Percentiles rank a stretch among this genome's conserved stretches.
Conservation (phyloP, 2,888 invertebrate genomes). For the Spodoptera picta region DNA sequence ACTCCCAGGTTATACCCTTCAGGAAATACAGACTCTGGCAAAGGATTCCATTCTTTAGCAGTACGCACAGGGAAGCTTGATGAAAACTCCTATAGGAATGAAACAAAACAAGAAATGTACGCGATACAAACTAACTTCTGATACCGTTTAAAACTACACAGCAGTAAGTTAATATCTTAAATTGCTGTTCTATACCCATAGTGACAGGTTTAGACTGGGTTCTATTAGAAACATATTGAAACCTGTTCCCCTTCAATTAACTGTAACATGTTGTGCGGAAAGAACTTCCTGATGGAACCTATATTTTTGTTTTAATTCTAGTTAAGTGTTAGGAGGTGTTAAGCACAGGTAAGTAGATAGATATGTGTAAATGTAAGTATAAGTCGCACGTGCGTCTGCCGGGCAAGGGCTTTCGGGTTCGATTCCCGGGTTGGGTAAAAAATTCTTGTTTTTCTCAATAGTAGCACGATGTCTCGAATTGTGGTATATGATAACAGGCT, state of each 20-base stretch:
- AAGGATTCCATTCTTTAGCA: too few relatives aligned
- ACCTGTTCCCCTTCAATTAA: slow-evolving; percentile 49
- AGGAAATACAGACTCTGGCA: too few relatives aligned
- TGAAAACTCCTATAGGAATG: too few relatives aligned
- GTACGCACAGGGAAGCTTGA: too few relatives aligned
- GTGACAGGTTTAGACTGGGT: slow-evolving; percentile 37
- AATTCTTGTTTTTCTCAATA: too few relatives aligned
- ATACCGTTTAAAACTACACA: slow-evolving; percentile 12
- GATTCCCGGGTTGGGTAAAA: too few relatives aligned
- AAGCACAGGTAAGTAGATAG: not conserved
- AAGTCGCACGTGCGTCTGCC: too few relatives aligned
- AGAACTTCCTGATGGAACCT: slow-evolving; percentile 47
- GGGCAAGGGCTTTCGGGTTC: too few relatives aligned
- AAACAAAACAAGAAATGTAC: not conserved
- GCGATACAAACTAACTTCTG: slow-evolving; percentile 1
- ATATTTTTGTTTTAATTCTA: slow-evolving; percentile 41
- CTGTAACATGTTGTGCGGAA: slow-evolving; percentile 32
- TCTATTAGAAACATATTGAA: slow-evolving; percentile 38
- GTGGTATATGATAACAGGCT: too few relatives aligned
- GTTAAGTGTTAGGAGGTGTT: slow-evolving; percentile 1
- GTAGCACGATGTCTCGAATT: too few relatives aligned
- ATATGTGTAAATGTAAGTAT: too few relatives aligned
- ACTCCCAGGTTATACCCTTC: too few relatives aligned
- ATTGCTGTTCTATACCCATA: slow-evolving; percentile 16
- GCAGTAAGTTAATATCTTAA: slow-evolving; percentile 38